Evolutionary conservation across 2,888 invertebrate species (phyloP).

Genomic region (Copidosoma aretas): DNA sequence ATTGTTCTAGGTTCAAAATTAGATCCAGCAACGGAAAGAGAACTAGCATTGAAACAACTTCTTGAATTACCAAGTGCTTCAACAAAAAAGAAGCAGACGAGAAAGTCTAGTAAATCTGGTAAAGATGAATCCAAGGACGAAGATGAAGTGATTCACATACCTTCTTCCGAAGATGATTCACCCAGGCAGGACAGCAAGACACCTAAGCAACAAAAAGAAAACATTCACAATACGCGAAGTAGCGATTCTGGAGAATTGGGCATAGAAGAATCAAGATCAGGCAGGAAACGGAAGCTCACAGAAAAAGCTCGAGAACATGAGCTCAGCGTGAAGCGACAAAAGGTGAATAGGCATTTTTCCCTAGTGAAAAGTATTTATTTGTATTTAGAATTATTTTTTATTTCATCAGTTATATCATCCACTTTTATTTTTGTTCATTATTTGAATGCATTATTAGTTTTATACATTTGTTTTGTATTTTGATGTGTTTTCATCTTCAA

Average conservation of each 20-base stretch:
- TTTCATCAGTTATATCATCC: neutral
- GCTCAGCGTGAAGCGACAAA: conserved; percentile 55
- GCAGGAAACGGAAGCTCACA: conserved; percentile 58
- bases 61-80: conserved; percentile 62
- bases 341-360: conserved; percentile 41
- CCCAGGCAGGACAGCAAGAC: conserved; percentile 19
- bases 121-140: neutral
- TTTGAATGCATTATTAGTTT: too few species aligned
- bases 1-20: conserved; percentile 48
- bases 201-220: conserved; percentile 28
- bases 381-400: neutral
- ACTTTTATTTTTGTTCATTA: too few species aligned
- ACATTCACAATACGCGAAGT: conserved; percentile 29
- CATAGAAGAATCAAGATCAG: conserved; percentile 56
- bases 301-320: conserved; percentile 55
- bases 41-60: conserved; percentile 68
- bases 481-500: conserved; percentile 4
- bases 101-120: conserved; percentile 18
- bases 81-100: conserved; percentile 45
- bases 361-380: too few species aligned
- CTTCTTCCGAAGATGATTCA: conserved; percentile 22
- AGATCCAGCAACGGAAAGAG: conserved; percentile 63
- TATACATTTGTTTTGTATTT: neutral
- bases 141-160: neutral
- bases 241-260: conserved; percentile 29